A percentile compares a stretch with the other conserved stretches of the same genome.
Conservation (phyloP, 1,140 invertebrate species). For the Bombus pascuorum region DNA sequence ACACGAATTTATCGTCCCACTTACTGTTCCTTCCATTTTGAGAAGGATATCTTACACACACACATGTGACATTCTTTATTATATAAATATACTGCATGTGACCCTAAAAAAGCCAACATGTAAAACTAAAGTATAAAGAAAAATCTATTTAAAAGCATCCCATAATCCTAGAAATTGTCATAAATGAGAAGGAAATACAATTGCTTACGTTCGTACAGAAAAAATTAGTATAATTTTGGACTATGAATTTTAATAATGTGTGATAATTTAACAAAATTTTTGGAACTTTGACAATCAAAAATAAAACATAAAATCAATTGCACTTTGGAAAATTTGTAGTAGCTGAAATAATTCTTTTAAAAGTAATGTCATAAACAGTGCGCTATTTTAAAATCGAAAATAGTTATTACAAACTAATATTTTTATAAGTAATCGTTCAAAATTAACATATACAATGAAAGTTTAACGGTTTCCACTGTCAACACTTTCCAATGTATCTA, state of each 20-base stretch:
- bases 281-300: slow-evolving; percentile 3
- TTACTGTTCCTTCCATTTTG: slow-evolving; percentile 41
- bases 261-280: neutral
- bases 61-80: slow-evolving; percentile 41
- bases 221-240: neutral
- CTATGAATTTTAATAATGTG: neutral
- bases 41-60: slow-evolving; percentile 18
- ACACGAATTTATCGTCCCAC: slow-evolving; percentile 37
- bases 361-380: neutral
- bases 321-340: neutral
- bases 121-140: slow-evolving; percentile 33
- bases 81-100: slow-evolving; percentile 44
- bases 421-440: neutral
- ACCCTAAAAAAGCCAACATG: slow-evolving; percentile 26
- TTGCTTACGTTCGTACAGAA: neutral
- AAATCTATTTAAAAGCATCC: slow-evolving; percentile 28
- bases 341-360: neutral
- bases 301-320: neutral
- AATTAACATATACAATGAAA: neutral
- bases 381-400: neutral
- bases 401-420: neutral
- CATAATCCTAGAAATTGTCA: slow-evolving; percentile 11
- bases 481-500: neutral
- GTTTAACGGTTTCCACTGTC: neutral
- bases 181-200: neutral